phyloP scores from a whole-genome alignment of 2,797 vertebrate genomes.

The Cynopterus sphinx region DNA sequence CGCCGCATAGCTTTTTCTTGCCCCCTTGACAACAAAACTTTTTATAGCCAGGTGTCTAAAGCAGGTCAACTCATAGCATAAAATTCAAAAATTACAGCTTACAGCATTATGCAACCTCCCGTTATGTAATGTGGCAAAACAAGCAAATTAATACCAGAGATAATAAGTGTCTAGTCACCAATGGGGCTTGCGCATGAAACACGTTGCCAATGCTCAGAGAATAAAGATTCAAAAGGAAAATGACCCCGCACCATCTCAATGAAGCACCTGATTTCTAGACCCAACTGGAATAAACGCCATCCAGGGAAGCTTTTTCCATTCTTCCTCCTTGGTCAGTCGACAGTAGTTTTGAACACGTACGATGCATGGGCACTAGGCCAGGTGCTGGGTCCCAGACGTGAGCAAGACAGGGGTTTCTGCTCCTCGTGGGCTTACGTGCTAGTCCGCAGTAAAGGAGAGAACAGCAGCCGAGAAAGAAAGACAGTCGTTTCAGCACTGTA shows the following conservation, averaged over 20 bases:
- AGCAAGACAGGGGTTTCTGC: background rate
- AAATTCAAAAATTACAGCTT: constrained; percentile 78
- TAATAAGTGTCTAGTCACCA: constrained; percentile 74
- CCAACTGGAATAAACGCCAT: background rate
- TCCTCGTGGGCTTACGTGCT: fast-evolving
- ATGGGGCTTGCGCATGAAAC: constrained; percentile 73
- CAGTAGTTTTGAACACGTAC: background rate
- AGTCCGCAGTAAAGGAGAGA: fast-evolving
- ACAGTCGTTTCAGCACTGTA: fast-evolving
- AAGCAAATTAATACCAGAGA: constrained; percentile 79
- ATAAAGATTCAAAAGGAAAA: constrained; percentile 45
- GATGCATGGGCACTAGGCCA: fast-evolving
- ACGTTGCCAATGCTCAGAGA: constrained; percentile 52
- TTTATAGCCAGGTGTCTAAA: constrained; percentile 63
- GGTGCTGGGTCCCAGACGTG: fast-evolving
- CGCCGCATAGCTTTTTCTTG: background rate
- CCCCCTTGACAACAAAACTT: background rate
- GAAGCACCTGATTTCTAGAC: background rate
- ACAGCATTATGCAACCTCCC: constrained; percentile 69
- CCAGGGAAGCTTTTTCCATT: constrained; percentile 48
- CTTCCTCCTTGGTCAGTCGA: background rate
- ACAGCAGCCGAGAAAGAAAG: background rate
- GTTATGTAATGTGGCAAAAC: constrained; percentile 76
- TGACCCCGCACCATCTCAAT: background rate
- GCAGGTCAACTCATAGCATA: constrained; percentile 76